Evolutionary conservation across 2,888 invertebrate genomes (phyloP).

Genomic region (Stenolophus ochropezus): DNA sequence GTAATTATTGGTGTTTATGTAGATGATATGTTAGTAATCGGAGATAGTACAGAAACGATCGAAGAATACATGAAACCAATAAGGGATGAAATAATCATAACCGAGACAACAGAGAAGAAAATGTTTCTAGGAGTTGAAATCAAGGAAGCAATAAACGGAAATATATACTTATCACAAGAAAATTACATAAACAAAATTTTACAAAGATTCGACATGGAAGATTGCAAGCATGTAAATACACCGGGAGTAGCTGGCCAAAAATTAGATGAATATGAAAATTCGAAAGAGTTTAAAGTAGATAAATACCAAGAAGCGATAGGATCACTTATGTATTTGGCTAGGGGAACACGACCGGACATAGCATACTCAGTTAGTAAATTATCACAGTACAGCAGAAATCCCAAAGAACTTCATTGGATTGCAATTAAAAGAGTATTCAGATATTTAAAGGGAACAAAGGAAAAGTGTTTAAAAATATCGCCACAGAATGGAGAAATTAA

Average conservation of each 20-base stretch:
- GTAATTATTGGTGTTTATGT: background rate
- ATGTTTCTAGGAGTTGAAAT: background rate
- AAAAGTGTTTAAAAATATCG: background rate
- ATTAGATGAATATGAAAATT: background rate
- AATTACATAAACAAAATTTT: background rate
- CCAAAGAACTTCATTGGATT: background rate
- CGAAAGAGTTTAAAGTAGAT: background rate
- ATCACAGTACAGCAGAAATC: background rate
- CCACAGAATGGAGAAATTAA: too few relatives aligned
- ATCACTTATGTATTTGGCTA: background rate
- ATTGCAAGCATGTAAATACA: background rate
- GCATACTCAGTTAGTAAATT: background rate
- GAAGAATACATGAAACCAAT: background rate
- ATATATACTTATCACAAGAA: background rate
- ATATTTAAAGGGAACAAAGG: background rate
- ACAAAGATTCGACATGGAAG: background rate
- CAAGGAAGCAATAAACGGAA: too few relatives aligned
- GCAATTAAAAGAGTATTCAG: background rate
- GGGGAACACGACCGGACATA: background rate
- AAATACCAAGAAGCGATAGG: background rate
- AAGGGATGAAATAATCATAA: background rate
- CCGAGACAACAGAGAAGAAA: background rate
- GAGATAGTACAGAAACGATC: background rate
- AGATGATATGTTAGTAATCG: background rate
- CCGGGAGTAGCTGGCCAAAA: background rate